Percentiles rank a stretch among this genome's conserved stretches.
phyloP scores from a whole-genome alignment of 2,797 vertebrate genomes.

The Scleropages formosus region DNA sequence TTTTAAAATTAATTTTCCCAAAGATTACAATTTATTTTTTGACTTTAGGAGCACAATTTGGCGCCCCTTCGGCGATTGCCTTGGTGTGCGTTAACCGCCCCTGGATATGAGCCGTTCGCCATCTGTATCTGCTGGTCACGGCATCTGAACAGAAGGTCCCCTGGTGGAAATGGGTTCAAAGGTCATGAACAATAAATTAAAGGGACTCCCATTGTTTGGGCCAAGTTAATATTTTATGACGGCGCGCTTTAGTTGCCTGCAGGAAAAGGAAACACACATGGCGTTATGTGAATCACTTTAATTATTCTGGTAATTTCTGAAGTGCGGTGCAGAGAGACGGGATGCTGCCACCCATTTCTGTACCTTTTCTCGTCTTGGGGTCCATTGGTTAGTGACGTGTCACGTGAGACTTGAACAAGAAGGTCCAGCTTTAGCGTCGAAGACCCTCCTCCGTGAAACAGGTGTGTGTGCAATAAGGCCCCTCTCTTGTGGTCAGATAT shows the following conservation, averaged over 20 bases:
- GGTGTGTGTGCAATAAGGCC: too few relatives aligned
- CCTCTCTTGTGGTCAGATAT: too few relatives aligned
- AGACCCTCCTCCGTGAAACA: too few relatives aligned
- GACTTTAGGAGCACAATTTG: too few relatives aligned
- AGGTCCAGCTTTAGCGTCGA: too few relatives aligned
- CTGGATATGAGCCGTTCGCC: background rate
- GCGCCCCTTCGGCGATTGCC: conserved; percentile 4
- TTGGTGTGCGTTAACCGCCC: background rate
- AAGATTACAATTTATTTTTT: too few relatives aligned
- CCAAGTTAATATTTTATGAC: conserved; percentile 15
- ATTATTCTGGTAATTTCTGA: background rate
- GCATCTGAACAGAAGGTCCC: background rate
- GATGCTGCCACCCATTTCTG: too few relatives aligned
- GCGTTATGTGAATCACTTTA: background rate
- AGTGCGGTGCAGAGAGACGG: too few relatives aligned
- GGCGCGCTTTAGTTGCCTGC: background rate
- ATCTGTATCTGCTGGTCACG: background rate
- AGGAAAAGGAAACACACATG: background rate
- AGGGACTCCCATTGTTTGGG: background rate
- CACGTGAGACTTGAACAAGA: too few relatives aligned
- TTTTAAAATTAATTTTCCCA: too few relatives aligned
- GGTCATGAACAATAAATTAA: background rate
- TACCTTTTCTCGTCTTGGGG: too few relatives aligned
- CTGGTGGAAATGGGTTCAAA: background rate
- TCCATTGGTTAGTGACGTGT: too few relatives aligned